phyloP scores from a whole-genome alignment of 2,888 invertebrate species.

The Synanthedon formicaeformis region DNA sequence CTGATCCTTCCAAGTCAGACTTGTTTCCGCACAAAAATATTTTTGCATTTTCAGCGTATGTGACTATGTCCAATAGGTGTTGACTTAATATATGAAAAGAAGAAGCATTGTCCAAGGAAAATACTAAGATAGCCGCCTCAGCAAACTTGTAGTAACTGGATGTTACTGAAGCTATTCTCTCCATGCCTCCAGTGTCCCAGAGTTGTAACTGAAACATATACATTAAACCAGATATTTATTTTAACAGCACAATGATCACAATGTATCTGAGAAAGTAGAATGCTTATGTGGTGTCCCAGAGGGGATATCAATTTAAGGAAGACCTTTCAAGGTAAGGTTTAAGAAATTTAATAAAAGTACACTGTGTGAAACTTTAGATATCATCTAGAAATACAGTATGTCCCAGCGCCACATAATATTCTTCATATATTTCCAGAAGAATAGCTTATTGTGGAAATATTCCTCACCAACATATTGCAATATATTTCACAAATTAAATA shows the following conservation, averaged over 20 bases:
- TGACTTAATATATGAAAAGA: conserved; percentile 94
- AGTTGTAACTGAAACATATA: conserved; percentile 79
- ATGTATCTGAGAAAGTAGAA: background rate
- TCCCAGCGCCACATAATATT: too few relatives aligned
- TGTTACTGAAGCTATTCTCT: conserved; percentile 93
- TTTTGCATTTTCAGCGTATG: conserved; percentile 94
- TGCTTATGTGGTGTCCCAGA: too few relatives aligned
- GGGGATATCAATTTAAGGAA: too few relatives aligned
- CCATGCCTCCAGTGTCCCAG: conserved; percentile 98
- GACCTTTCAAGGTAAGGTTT: too few relatives aligned
- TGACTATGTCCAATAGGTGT: conserved; percentile 92
- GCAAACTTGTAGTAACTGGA: conserved; percentile 97
- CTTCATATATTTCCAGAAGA: too few relatives aligned
- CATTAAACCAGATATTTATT: background rate
- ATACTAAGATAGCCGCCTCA: conserved; percentile 92
- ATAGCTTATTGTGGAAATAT: too few relatives aligned
- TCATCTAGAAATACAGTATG: too few relatives aligned
- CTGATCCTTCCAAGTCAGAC: conserved; percentile 80
- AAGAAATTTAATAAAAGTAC: too few relatives aligned
- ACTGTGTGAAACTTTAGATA: too few relatives aligned
- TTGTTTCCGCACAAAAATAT: conserved; percentile 96
- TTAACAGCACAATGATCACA: background rate
- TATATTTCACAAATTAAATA: too few relatives aligned
- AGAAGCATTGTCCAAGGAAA: conserved; percentile 89
- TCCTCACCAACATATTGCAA: too few relatives aligned